Evolutionary conservation across 2,888 invertebrate species (phyloP).

Genomic region (Plebejus argus): DNA sequence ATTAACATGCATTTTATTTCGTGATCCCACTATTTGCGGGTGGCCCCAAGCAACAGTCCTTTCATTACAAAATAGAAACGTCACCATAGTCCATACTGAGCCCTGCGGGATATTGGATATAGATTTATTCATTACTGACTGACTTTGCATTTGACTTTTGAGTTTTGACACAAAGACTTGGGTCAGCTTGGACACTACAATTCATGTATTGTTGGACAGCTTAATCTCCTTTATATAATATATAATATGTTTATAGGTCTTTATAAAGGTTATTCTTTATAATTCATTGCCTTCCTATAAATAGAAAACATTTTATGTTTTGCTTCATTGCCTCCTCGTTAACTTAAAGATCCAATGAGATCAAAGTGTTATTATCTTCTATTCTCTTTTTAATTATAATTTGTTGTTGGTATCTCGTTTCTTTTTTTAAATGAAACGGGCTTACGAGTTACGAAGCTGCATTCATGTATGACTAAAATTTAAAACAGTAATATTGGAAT

Average conservation of each 20-base stretch:
- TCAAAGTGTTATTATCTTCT: no score
- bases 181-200: neutral
- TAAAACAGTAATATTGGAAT: no score
- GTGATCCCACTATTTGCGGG: constrained; percentile 64
- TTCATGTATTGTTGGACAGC: neutral
- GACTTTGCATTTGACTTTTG: constrained; percentile 34
- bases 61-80: constrained; percentile 62
- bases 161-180: constrained; percentile 27
- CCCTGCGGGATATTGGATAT: constrained; percentile 50
- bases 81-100: constrained; percentile 58
- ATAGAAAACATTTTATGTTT: no score
- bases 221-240: neutral
- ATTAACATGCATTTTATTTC: constrained; percentile 54
- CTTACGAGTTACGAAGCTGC: no score
- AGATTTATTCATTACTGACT: constrained; percentile 44
- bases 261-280: neutral
- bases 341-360: no score
- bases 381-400: no score
- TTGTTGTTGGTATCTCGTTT: no score
- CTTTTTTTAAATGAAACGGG: no score
- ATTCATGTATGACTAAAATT: no score
- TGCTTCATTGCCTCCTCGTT: no score
- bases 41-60: constrained; percentile 60
- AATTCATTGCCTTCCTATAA: neutral
- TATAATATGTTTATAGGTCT: no score